Base-by-base conservation (phyloP, 2,797 vertebrate species). In the Melopsittacus undulatus region DNA sequence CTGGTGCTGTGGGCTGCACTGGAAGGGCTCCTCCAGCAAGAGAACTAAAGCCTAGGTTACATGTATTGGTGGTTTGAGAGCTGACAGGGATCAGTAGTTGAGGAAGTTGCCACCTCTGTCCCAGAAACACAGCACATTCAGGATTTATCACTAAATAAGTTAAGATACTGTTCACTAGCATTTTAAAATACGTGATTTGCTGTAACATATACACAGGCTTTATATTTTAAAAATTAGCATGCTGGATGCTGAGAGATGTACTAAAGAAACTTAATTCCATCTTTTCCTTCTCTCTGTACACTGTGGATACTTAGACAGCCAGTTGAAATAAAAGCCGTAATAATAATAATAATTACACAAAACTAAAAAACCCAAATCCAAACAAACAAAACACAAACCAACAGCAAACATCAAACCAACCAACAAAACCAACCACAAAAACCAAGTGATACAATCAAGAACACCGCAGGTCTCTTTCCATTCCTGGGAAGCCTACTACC, bases 151-250 rank as follows among this genome's bases (percentile, higher is more conserved):
- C 52, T 36, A 1, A 13, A 7, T 0, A 36, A 26, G 15, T 34
- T 7, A 20, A 30, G 38, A 38, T 13, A 5, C 8, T 27, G 27
- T 26, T 76, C 27, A 13, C 2, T 3, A 62, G 78, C 42, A 22
- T n/a, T 57, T 7, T 3, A 38, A 36, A 51, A 43, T 2, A 4
- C 0, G 2, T 1, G 1, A 13, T 43, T 29, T 84, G 6, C 21
- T 62, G 43, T 32, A 19, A 46, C 29, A 49, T 6, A 43, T 24
- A 34, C 26, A 38, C 19, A 15, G 46, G 1, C 49, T 64, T 62
- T 19, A 56, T 10, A 14, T 21, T 34, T 56, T 45, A 57, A 49
- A 80, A 48, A 9, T 22, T 0, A 42, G 30, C 1, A 1, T 14
- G 42, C 20, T 64, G 36, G 27, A 23, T 57, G 49, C 43, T 8